These are phyloP conservation scores for Nothura maculosa DNA, from an alignment of 2,797 vertebrate species.

Conservation along the genomic window DNA sequence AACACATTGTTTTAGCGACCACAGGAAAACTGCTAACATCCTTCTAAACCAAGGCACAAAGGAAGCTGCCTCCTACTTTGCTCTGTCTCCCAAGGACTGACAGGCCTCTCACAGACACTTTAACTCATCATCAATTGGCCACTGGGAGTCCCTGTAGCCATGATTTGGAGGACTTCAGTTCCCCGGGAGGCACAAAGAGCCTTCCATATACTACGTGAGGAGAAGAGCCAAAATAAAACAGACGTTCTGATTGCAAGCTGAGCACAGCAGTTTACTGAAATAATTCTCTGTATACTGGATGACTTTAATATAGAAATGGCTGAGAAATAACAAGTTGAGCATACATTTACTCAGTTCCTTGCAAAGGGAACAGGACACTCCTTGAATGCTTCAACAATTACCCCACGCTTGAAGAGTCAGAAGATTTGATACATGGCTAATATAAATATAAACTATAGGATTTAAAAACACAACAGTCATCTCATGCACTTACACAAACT, in stretches of 20 bases:
- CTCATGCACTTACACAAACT: background rate
- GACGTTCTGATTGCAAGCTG: background rate
- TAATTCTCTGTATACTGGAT: background rate
- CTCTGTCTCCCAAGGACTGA: background rate
- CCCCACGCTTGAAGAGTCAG: background rate
- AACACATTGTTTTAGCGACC: accelerated
- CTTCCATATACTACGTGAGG: background rate
- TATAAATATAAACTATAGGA: background rate
- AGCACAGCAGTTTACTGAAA: background rate
- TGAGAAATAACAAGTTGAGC: background rate
- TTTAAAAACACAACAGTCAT: background rate
- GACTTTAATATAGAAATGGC: background rate
- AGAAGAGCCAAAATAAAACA: background rate
- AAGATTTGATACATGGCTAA: background rate
- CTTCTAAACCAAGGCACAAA: accelerated
- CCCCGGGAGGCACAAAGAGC: background rate
- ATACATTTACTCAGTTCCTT: background rate
- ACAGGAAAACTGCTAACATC: background rate
- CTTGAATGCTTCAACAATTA: background rate
- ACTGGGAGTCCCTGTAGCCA: background rate
- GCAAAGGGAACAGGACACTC: background rate
- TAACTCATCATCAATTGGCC: accelerated
- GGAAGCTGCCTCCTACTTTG: background rate
- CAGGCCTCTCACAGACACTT: background rate
- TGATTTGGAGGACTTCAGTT: background rate